These are phyloP conservation scores for Temnothorax curvispinosus DNA, from an alignment of 1,140 invertebrate genomes.

Conservation along the genomic window DNA sequence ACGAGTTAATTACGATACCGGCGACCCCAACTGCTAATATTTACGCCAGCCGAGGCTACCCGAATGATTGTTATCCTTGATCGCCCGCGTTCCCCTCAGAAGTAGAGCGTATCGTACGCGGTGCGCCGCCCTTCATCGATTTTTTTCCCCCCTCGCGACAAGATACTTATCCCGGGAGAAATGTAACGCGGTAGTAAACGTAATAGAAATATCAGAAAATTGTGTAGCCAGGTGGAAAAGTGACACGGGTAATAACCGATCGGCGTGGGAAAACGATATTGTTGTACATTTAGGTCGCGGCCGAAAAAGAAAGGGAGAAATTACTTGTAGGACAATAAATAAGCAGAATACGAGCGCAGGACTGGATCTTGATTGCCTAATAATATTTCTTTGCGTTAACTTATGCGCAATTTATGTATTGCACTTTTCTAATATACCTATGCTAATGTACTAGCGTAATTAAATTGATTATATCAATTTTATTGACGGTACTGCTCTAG, in stretches of 20 bases:
- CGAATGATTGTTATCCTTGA: conserved; percentile 8
- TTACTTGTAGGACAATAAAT: no score
- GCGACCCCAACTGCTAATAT: conserved; percentile 12
- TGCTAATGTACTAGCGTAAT: no score
- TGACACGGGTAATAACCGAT: background rate
- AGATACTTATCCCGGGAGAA: background rate
- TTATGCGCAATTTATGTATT: no score
- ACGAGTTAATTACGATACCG: conserved; percentile 36
- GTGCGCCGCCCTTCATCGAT: conserved; percentile 14
- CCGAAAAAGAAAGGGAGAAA: background rate
- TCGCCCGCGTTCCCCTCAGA: background rate
- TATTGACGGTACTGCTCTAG: no score
- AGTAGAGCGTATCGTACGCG: background rate
- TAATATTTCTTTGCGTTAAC: no score
- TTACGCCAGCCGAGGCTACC: background rate
- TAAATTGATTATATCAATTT: no score
- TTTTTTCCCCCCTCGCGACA: background rate
- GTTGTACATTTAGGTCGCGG: background rate
- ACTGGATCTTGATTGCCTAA: no score
- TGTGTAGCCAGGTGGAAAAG: background rate
- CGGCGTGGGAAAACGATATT: background rate
- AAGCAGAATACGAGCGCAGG: no score
- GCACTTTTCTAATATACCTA: no score
- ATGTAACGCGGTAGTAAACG: background rate
- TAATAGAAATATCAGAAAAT: conserved; percentile 47